phyloP scores from a whole-genome alignment of 2,113 vertebrate genomes.

The Sapajus apella region DNA sequence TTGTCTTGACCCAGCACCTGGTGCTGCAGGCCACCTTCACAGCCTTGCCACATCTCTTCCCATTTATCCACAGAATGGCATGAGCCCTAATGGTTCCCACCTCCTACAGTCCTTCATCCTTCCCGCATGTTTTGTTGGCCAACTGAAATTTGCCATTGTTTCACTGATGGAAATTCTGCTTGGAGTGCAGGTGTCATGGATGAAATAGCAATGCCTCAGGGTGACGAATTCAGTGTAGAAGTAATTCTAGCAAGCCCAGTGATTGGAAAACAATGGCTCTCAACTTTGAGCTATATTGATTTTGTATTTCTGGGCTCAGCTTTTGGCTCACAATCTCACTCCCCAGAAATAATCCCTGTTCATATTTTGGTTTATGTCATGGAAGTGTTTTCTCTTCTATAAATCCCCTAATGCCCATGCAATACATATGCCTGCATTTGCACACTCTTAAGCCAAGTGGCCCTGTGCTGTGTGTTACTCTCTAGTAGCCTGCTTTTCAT shows the following conservation, averaged over 20 bases:
- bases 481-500: background rate
- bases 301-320: background rate
- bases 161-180: background rate
- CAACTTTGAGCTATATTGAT: background rate
- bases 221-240: background rate
- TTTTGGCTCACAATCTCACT: background rate
- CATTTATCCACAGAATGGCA: rapidly evolving
- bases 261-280: background rate
- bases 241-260: background rate
- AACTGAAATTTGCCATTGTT: background rate
- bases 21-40: background rate
- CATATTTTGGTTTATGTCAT: background rate
- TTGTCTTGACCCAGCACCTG: rapidly evolving
- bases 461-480: background rate
- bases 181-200: background rate
- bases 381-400: background rate
- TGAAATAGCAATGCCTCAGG: background rate
- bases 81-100: rapidly evolving
- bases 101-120: background rate
- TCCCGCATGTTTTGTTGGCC: background rate
- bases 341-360: background rate
- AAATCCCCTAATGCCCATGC: background rate
- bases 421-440: background rate
- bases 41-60: no score
- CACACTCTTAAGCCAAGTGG: background rate